Conservation (phyloP, 2,888 invertebrate species). For the Creontiades dilutus region DNA sequence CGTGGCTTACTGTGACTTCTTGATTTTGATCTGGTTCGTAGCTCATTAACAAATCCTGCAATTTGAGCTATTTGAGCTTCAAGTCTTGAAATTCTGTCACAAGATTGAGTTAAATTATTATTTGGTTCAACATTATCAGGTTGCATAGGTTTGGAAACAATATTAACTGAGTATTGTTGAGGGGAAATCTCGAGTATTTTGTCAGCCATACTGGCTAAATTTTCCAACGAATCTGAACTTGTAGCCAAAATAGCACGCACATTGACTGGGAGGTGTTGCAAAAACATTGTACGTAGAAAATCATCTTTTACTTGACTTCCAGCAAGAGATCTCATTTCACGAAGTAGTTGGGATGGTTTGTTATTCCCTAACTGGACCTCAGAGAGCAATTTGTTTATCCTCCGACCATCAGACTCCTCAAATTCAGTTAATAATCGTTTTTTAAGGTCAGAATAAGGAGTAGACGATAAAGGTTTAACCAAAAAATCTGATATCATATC, state of each 20-base stretch:
- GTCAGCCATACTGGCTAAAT: slow-evolving; percentile 44
- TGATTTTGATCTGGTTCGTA: not conserved
- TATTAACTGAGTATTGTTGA: not conserved
- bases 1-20: not conserved
- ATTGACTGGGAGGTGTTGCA: slow-evolving; percentile 35
- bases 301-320: slow-evolving; percentile 39
- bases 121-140: too few relatives aligned
- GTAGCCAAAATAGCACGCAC: slow-evolving; percentile 48
- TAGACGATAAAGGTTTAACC: not conserved
- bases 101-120: not conserved
- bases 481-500: slow-evolving; percentile 50
- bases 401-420: slow-evolving; percentile 13
- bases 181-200: slow-evolving; percentile 47
- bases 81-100: not conserved
- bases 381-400: not conserved
- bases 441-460: slow-evolving; percentile 29
- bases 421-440: not conserved
- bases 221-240: slow-evolving; percentile 35
- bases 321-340: slow-evolving; percentile 53
- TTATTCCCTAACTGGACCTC: slow-evolving; percentile 46
- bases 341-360: slow-evolving; percentile 46
- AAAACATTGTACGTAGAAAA: slow-evolving; percentile 58
- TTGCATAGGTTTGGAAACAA: too few relatives aligned
- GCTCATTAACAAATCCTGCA: not conserved
- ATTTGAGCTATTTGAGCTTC: not conserved